Evolutionary conservation across 2,797 vertebrate species (phyloP), one percentile per base, ranked within the genome.

Genomic region (Gobio occitaniae): DNA sequence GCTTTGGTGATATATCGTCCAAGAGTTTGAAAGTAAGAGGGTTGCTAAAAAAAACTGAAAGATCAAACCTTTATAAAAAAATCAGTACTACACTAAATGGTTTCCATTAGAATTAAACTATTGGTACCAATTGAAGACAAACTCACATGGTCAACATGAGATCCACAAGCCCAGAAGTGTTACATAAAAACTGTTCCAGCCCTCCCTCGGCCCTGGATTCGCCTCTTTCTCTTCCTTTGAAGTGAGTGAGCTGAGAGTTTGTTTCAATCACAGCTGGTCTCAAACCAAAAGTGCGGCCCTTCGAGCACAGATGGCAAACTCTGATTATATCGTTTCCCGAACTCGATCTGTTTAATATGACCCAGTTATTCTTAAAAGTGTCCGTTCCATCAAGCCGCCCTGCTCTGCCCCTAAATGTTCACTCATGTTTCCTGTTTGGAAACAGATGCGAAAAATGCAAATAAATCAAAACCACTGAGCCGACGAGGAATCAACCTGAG

Each of bases 361-460:
- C 82, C 38, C 61, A 76, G 84, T 88, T 86, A 81, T 86, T 84
- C 86, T 80, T 72, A 87, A 83, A 74, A 44, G 71, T 80, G 84
- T 87, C 72, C n/a, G n/a, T 89, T 89, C 87, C 87, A 83, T 85
- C 79, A 83, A 70, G 44, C 81, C 63, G 84, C 76, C 59, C 38
- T 74, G 79, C 93, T 88, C 80, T 78, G 92, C 92, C 91, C 91
- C 91, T 94, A 95, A 95, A 95, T 95, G 93, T 95, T 96, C 95
- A 94, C 94, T 95, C 92, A 94, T 95, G 94, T 95, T 95, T 95
- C 94, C 94, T 94, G 93, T 95, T 95, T 95, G 93, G 95, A 94
- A 93, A 92, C 93, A 94, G 92, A 93, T 90, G 92, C 90, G 86
- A 90, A 91, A 92, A 94, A 93, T 92, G 91, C 93, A 96, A 95